Evolutionary conservation across 2,888 invertebrate species (phyloP), one percentile per base, ranked within the genome.

Genomic region (Latheticus oryzae): DNA sequence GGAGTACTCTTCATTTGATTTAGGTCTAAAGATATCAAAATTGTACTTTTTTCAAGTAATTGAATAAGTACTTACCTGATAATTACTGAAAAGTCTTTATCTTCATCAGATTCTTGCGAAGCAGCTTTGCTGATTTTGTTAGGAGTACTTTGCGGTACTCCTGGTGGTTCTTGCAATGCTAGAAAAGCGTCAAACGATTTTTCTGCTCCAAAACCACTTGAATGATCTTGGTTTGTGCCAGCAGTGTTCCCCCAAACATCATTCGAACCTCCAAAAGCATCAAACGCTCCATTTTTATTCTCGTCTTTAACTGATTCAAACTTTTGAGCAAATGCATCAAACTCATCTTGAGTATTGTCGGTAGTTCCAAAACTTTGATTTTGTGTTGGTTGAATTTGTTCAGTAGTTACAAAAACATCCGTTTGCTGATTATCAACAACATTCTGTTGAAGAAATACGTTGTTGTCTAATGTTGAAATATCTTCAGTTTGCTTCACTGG

Each of bases 311-410:
- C 87, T 23, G 85, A 88, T 65, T 94, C 94, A 70, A 95, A 95
- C 76, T 94, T 93, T 1, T 92, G 90, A 1, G 93, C 87, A 69
- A 95, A 95, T 0, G 92, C 94, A 76, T 95, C 95, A 66, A 95
- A 95, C 15, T 85, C 87, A 65, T 89, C 88, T 7, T 38, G 5
- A 5, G 37, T n/a, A n/a, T n/a, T n/a, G n/a, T n/a, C n/a, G n/a
- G n/a, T n/a, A n/a, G n/a, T n/a, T n/a, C n/a, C n/a, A n/a, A n/a
- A n/a, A n/a, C n/a, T n/a, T n/a, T n/a, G n/a, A n/a, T n/a, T n/a
- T 17, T 30, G 33, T 37, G n/a, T 23, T 24, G 8, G 9, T 37
- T 26, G 42, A 63, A 17, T 35, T 35, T n/a, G 32, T 33, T 13
- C 21, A n/a, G n/a, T n/a, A n/a, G n/a, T n/a, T n/a, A n/a, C n/a